Evolutionary conservation across 2,113 vertebrate genomes (phyloP).

Genomic region (Mungos mungo): DNA sequence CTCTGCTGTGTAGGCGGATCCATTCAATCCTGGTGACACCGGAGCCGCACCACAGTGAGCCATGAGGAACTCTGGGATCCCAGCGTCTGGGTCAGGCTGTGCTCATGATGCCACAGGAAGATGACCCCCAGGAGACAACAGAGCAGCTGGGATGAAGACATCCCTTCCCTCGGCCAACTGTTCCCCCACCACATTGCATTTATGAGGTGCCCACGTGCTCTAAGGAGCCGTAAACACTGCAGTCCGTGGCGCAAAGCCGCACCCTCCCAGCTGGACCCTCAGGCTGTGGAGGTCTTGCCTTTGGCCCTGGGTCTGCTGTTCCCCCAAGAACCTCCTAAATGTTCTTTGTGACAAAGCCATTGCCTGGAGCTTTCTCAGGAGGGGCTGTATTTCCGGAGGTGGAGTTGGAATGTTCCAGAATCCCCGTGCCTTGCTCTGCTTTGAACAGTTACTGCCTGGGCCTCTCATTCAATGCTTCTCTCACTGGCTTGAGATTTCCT

Average conservation of each 20-base stretch:
- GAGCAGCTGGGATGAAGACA: neutral
- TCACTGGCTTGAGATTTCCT: neutral
- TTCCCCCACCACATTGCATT: neutral
- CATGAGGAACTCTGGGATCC: neutral
- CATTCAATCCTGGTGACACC: fast-evolving
- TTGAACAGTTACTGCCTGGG: neutral
- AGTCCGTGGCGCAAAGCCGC: neutral
- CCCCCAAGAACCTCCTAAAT: neutral
- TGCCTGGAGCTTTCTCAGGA: neutral
- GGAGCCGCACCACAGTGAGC: fast-evolving
- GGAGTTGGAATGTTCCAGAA: conserved; percentile 60
- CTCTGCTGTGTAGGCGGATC: neutral
- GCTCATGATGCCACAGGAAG: neutral
- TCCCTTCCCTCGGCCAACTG: neutral
- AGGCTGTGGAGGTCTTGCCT: neutral
- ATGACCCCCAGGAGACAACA: fast-evolving
- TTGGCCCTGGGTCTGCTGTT: conserved; percentile 19
- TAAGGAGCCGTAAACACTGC: neutral
- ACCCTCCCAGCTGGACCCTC: neutral
- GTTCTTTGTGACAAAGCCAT: neutral
- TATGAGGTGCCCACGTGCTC: conserved; percentile 15
- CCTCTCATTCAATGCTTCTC: neutral
- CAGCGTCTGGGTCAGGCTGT: neutral
- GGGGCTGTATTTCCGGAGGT: neutral
- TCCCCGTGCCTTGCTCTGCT: neutral